Conservation (phyloP, 1,140 invertebrate species). For the Caligus rogercresseyi region DNA sequence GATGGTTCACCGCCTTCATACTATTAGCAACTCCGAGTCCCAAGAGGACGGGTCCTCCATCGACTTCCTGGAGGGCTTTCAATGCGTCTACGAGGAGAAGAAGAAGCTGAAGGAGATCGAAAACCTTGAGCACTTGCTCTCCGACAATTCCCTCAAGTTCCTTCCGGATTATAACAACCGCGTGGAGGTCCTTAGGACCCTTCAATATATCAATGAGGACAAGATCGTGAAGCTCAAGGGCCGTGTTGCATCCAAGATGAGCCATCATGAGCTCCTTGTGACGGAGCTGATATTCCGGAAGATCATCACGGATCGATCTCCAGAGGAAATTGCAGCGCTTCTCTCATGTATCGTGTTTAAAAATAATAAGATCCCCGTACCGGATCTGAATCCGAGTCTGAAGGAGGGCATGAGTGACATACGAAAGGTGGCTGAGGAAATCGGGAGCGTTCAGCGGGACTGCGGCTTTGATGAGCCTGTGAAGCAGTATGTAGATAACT, state of each 20-base stretch:
- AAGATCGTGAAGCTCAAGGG: constrained; percentile 47
- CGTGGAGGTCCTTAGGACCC: constrained; percentile 54
- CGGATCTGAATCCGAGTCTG: constrained; percentile 36
- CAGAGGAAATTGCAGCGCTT: constrained; percentile 78
- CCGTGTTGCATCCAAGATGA: constrained; percentile 85
- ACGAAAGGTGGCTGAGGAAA: constrained; percentile 33
- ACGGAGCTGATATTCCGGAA: constrained; percentile 91
- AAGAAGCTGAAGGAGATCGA: constrained; percentile 49
- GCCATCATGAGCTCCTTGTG: constrained; percentile 73
- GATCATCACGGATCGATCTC: constrained; percentile 59
- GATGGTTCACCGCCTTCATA: constrained; percentile 33
- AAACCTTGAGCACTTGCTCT: constrained; percentile 52
- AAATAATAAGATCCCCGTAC: constrained; percentile 43
- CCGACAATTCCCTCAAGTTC: constrained; percentile 60
- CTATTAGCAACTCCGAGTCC: constrained; percentile 31
- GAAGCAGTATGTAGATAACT: constrained; percentile 39
- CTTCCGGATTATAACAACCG: constrained; percentile 75
- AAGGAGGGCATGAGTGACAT: constrained; percentile 39
- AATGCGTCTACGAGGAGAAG: constrained; percentile 47
- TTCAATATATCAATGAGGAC: constrained; percentile 48
- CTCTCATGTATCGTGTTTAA: constrained; percentile 82
- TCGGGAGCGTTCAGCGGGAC: constrained; percentile 37
- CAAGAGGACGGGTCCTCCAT: not conserved
- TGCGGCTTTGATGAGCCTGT: constrained; percentile 35
- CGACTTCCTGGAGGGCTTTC: constrained; percentile 38